Evolutionary conservation across 2,888 invertebrate species (phyloP), one percentile per base, ranked within the genome.

Genomic region (Heterodera filipjevi): DNA sequence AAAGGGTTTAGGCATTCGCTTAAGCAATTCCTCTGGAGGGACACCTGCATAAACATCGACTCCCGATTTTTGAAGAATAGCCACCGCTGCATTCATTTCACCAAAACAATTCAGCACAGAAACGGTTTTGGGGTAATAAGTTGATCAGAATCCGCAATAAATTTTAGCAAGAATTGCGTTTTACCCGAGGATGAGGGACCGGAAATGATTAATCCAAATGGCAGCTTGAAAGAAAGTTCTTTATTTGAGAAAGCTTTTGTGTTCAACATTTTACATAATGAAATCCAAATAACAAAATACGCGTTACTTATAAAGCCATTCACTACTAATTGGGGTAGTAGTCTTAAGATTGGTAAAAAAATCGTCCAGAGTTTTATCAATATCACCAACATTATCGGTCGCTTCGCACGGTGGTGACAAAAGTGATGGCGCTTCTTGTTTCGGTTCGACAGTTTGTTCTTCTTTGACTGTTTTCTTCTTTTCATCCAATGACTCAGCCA

Each of bases 11-110:
- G 64, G 27, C 16, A 44, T 16, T 22, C n/a, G 33, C 19, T 75
- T 33, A 27, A 79, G 6, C 14, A 35, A 16, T 27, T 79, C 79
- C 3, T 74, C 80, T 22, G 71, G 1, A 2, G 79, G 79, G 8
- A 79, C 80, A 19, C 79, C 79, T 0, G 53, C 33, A 39, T 75
- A 77, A 35, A 35, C n/a, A n/a, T n/a, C n/a, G n/a, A n/a, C n/a
- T n/a, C n/a, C n/a, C n/a, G n/a, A n/a, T n/a, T n/a, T n/a, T 80
- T 78, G 79, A 59, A 81, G 64, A 19, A 19, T 44, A 77, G 80
- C 81, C 10, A 70, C 49, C n/a, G 27, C 12, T 19, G 16, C 22
- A 46, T 35, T 53, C 35, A 66, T 66, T 76, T 77, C 76, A 0
- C 77, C 77, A 33, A 66, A 77, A 30, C 77, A 77, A n/a, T 77